Evolutionary conservation across 2,797 vertebrate species (phyloP), one percentile per base, ranked within the genome.

Genomic region (Schizothorax lantsangensis): DNA sequence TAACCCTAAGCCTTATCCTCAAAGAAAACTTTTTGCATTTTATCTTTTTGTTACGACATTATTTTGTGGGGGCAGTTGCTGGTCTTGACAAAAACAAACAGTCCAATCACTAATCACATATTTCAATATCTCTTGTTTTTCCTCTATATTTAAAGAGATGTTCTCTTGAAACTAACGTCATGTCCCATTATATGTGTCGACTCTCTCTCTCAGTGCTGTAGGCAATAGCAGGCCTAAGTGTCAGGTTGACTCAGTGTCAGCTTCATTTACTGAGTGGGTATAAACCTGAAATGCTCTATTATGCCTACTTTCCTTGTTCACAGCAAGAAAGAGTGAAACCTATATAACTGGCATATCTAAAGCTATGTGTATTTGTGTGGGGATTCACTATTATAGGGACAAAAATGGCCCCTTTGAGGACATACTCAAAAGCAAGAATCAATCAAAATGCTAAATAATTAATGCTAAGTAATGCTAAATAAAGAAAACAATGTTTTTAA

Each of bases 241-340:
- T 86, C 84, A 86, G 69, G 23, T 64, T 86, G 78, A 81, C 23
- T 86, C 14, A 81, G 54, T 74, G 78, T 86, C 49, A 86, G 43
- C 52, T 81, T 80, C 30, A 5, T 71, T 86, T 62, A 71, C 38
- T 52, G 36, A 78, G 64, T 38, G 83, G 43, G 3, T 79, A 84
- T 84, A 85, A 84, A 79, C 45, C 12, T 78, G 75, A 73, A 79
- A 62, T 36, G 23, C 49, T 62, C n/a, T 80, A 85, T 80, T 62
- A 59, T 54, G 26, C 52, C 36, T n/a, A 47, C 40, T 73, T 74
- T 71, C 62, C 38, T 36, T n/a, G 26, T 23, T 64, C 4, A 62
- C 40, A 69, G 11, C 1, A 30, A 38, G 9, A 80, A 12, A 52
- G 19, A 59, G 38, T 8, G 1, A 59, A 72, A 79, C 17, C 21